These are phyloP conservation scores for Sinhomidia bicolor DNA, from an alignment of 2,888 invertebrate species.

Conservation along the genomic window DNA sequence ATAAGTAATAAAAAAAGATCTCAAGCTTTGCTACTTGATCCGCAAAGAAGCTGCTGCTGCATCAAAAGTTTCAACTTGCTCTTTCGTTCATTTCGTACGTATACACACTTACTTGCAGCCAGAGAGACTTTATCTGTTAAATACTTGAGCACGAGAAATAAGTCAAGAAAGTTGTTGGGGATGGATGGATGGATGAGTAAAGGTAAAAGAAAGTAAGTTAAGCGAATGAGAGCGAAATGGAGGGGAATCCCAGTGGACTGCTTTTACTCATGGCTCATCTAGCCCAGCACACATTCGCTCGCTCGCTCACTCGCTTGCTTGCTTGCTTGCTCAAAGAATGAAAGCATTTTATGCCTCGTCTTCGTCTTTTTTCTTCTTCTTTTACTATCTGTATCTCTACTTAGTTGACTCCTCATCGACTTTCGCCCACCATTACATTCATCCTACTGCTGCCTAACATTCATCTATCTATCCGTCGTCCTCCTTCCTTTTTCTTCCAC, in stretches of 20 bases:
- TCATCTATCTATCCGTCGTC: not conserved
- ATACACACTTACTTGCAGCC: not conserved
- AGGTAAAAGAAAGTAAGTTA: constrained; percentile 26
- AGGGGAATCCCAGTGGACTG: constrained; percentile 22
- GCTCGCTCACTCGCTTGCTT: not conserved
- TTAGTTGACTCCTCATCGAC: constrained; percentile 8
- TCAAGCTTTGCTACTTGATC: not conserved
- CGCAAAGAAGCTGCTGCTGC: not conserved
- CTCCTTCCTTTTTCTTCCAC: too few species aligned
- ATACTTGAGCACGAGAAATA: constrained; percentile 1
- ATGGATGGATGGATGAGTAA: constrained; percentile 13
- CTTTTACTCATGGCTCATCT: constrained; percentile 23
- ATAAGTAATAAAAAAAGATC: not conserved
- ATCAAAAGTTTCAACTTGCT: not conserved
- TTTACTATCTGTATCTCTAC: not conserved
- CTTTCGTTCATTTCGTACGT: too few species aligned
- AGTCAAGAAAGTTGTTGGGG: not conserved
- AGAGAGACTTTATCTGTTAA: not conserved
- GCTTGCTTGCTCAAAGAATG: not conserved
- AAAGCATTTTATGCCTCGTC: constrained; percentile 7
- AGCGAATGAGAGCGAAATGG: constrained; percentile 30
- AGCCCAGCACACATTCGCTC: constrained; percentile 6
- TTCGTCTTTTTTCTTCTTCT: not conserved
- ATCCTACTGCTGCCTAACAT: too few species aligned
- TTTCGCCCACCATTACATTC: constrained; percentile 25